A percentile compares a stretch with the other conserved stretches of the same genome.
These are phyloP conservation scores for Acleris literana DNA, from an alignment of 2,888 invertebrate genomes.

Conservation along the genomic window DNA sequence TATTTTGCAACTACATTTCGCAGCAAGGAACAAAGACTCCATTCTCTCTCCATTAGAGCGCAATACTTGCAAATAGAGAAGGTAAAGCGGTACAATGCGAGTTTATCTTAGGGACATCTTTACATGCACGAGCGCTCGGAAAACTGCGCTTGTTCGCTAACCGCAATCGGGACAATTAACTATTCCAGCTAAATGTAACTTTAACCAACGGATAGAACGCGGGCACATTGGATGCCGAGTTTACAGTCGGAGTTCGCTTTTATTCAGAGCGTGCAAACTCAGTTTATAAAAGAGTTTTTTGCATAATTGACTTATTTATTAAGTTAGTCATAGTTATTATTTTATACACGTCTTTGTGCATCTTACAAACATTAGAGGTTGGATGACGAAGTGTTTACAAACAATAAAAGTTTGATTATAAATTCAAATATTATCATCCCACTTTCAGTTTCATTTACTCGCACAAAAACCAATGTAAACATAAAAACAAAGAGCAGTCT, in stretches of 20 bases:
- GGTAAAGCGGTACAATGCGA: constrained; percentile 15
- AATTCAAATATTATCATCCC: constrained; percentile 31
- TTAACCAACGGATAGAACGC: constrained; percentile 18
- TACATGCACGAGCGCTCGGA: constrained; percentile 16
- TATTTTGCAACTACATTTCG: too few relatives aligned
- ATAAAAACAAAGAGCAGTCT: constrained; percentile 40
- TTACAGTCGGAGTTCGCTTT: constrained; percentile 9
- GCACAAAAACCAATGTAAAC: constrained; percentile 32
- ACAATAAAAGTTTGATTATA: constrained; percentile 22
- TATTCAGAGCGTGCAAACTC: constrained; percentile 3
- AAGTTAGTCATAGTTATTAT: constrained; percentile 22
- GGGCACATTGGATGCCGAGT: constrained; percentile 19
- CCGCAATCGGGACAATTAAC: constrained; percentile 33
- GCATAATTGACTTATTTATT: not conserved
- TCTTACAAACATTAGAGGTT: constrained; percentile 10
- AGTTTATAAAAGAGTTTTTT: constrained; percentile 15
- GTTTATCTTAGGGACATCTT: constrained; percentile 36
- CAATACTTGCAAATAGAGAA: constrained; percentile 21
- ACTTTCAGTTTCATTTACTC: constrained; percentile 35
- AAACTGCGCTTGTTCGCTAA: constrained; percentile 26
- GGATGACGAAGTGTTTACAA: constrained; percentile 20
- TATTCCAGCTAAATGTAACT: constrained; percentile 30
- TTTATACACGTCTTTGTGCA: constrained; percentile 9
- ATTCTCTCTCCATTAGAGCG: constrained; percentile 21
- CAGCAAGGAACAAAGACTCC: constrained; percentile 22